These are phyloP conservation scores for Ranitomeya imitator DNA, from an alignment of 2,113 vertebrate species.

Conservation along the genomic window DNA sequence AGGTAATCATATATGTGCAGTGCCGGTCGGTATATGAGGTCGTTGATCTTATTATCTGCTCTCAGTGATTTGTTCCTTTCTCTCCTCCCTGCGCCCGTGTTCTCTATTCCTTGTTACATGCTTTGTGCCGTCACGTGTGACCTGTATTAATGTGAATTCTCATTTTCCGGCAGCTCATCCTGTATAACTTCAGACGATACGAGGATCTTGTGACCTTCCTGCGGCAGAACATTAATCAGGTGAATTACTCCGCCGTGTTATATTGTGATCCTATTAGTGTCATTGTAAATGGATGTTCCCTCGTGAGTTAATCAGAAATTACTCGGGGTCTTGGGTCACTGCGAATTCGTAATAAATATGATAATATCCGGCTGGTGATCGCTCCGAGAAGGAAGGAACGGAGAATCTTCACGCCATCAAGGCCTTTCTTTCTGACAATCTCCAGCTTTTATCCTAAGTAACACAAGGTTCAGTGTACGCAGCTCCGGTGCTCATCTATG, in stretches of 20 bases:
- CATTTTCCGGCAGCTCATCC: constrained; percentile 72
- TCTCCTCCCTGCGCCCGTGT: no score
- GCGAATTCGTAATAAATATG: background rate
- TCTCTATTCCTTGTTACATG: background rate
- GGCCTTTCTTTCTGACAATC: background rate
- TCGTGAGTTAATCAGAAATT: background rate
- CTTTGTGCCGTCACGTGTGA: background rate
- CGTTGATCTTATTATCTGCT: no score
- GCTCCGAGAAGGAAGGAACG: no score
- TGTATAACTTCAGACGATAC: constrained; percentile 72
- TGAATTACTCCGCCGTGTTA: constrained; percentile 54
- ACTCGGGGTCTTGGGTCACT: background rate
- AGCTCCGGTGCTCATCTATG: background rate
- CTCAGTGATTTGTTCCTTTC: no score
- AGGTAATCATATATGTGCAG: no score
- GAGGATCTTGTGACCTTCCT: constrained; percentile 81
- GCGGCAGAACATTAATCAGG: constrained; percentile 85
- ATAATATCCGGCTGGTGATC: no score
- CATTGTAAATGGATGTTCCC: background rate
- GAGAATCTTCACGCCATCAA: background rate
- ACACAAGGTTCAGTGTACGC: no score
- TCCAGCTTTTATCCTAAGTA: background rate
- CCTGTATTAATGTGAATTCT: background rate
- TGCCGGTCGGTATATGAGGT: no score
- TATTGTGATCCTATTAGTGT: background rate